These are phyloP conservation scores for Lymantria dispar DNA, from an alignment of 2,888 invertebrate genomes.

Conservation along the genomic window DNA sequence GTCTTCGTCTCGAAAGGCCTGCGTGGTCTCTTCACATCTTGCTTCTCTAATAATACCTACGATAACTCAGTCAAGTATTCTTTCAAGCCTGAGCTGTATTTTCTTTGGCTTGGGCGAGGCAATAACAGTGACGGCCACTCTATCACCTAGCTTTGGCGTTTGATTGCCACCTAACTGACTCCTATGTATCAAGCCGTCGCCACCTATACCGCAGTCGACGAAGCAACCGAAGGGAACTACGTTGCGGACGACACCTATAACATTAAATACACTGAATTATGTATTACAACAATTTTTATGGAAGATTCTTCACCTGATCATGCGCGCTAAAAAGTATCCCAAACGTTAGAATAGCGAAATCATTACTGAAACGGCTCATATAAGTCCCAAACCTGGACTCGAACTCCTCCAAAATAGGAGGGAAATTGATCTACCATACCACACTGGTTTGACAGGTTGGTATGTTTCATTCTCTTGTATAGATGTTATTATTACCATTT, in stretches of 20 bases:
- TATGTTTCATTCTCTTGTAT: too few relatives aligned
- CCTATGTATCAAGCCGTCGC: slow-evolving; percentile 86
- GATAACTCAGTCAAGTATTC: slow-evolving; percentile 55
- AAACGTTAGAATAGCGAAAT: too few relatives aligned
- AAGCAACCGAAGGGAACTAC: slow-evolving; percentile 96
- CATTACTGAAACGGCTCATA: too few relatives aligned
- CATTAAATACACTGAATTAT: background rate
- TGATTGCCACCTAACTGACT: slow-evolving; percentile 80
- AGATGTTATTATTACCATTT: too few relatives aligned
- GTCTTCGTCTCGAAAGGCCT: too few relatives aligned
- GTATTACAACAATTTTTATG: too few relatives aligned
- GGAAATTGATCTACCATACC: too few relatives aligned
- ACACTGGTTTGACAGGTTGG: too few relatives aligned
- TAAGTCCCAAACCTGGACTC: too few relatives aligned
- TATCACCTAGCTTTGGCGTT: slow-evolving; percentile 85
- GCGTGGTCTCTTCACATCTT: background rate
- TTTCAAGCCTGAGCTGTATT: slow-evolving; percentile 79
- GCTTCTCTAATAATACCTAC: slow-evolving; percentile 11
- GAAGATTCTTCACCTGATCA: too few relatives aligned
- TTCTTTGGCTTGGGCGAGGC: slow-evolving; percentile 82
- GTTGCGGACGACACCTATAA: slow-evolving; percentile 90
- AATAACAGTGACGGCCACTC: slow-evolving; percentile 85
- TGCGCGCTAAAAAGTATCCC: too few relatives aligned
- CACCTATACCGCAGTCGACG: slow-evolving; percentile 91
- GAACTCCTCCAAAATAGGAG: too few relatives aligned